Percentiles rank a stretch among this genome's conserved stretches.
Conservation (phyloP, 2,797 vertebrate genomes). For the Danio tinwini region DNA sequence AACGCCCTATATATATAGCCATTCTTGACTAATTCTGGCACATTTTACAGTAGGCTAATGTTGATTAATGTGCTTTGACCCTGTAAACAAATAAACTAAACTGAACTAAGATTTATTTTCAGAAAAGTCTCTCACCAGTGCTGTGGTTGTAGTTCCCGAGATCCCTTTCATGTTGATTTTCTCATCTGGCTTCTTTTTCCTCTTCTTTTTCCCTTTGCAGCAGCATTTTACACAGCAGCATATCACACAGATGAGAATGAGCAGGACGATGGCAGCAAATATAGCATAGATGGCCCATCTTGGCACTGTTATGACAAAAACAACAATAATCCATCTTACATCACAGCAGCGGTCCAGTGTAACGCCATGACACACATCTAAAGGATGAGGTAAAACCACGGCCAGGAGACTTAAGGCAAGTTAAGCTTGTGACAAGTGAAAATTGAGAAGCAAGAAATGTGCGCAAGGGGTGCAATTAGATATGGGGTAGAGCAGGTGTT, state of each 20-base stretch:
- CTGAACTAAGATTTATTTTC: too few relatives aligned
- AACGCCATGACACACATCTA: slow-evolving; percentile 56
- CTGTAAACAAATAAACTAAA: too few relatives aligned
- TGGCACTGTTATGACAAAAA: slow-evolving; percentile 78
- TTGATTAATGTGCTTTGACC: too few relatives aligned
- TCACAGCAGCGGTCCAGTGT: slow-evolving; percentile 18
- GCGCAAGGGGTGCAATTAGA: slow-evolving; percentile 63
- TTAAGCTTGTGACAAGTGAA: slow-evolving; percentile 63
- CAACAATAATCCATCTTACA: slow-evolving; percentile 28
- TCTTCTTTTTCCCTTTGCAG: slow-evolving; percentile 71
- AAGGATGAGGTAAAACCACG: slow-evolving; percentile 55
- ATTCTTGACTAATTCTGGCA: too few relatives aligned
- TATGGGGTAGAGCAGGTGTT: slow-evolving; percentile 60
- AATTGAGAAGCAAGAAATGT: slow-evolving; percentile 68
- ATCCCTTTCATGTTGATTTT: slow-evolving; percentile 71
- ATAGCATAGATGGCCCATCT: slow-evolving; percentile 79
- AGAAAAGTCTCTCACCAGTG: slow-evolving; percentile 74
- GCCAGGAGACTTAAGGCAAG: slow-evolving; percentile 59
- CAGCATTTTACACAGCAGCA: slow-evolving; percentile 78
- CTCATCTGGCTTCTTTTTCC: slow-evolving; percentile 74
- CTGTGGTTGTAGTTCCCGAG: slow-evolving; percentile 67
- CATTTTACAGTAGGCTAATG: too few relatives aligned
- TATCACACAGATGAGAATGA: slow-evolving; percentile 75
- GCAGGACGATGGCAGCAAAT: slow-evolving; percentile 65
- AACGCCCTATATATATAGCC: too few relatives aligned